A percentile compares a stretch with the other conserved stretches of the same genome.
These are phyloP conservation scores for Colostygia pectinataria DNA, from an alignment of 2,888 invertebrate genomes.

Conservation along the genomic window DNA sequence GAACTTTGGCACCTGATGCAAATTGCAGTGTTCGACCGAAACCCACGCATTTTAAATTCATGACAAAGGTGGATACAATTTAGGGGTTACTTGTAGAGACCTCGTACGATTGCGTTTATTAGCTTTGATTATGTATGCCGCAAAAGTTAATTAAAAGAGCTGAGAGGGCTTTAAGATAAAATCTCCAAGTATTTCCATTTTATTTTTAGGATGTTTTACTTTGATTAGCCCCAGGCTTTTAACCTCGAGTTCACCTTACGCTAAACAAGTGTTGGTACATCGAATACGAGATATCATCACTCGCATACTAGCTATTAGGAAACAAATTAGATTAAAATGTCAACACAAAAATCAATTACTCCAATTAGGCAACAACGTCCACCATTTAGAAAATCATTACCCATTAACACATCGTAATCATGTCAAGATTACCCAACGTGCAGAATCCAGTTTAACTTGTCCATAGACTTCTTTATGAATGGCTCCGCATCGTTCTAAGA, in stretches of 20 bases:
- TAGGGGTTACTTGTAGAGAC: no score
- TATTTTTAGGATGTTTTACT: not conserved
- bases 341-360: conserved; percentile 32
- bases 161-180: no score
- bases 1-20: conserved; percentile 1
- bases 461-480: not conserved
- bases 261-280: conserved; percentile 7
- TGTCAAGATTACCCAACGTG: conserved; percentile 26
- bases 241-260: conserved; percentile 7
- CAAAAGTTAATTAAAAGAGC: no score
- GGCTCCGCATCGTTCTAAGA: conserved; percentile 6
- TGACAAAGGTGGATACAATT: no score
- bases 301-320: conserved; percentile 17
- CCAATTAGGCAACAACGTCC: conserved; percentile 28
- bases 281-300: conserved; percentile 6
- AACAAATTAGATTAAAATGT: conserved; percentile 30
- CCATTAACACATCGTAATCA: conserved; percentile 18
- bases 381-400: conserved; percentile 27
- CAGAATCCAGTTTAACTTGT: conserved; percentile 20
- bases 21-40: not conserved
- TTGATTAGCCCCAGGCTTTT: conserved; percentile 1
- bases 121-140: no score
- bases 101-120: no score
- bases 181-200: no score
- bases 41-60: conserved; percentile 7